phyloP scores from a whole-genome alignment of 2,888 invertebrate species.

The Drosophila suboccidentalis region DNA sequence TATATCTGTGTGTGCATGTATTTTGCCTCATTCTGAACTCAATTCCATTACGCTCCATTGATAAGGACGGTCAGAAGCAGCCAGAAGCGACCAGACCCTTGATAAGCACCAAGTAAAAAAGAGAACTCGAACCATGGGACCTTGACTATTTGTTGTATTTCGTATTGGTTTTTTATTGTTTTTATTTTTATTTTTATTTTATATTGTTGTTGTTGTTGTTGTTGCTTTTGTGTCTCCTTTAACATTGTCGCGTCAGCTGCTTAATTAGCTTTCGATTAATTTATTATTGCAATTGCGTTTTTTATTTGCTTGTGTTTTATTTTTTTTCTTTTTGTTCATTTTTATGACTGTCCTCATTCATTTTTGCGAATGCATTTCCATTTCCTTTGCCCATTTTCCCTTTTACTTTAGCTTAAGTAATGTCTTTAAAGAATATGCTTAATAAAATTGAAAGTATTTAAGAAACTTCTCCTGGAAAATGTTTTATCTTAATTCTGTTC shows the following conservation, averaged over 20 bases:
- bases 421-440: not conserved
- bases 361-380: slow-evolving; percentile 2
- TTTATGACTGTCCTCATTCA: slow-evolving; percentile 1
- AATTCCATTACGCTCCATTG: slow-evolving; percentile 56
- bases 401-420: not conserved
- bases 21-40: slow-evolving; percentile 45
- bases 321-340: not conserved
- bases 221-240: slow-evolving; percentile 32
- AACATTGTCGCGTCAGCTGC: slow-evolving; percentile 66
- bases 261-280: slow-evolving; percentile 76
- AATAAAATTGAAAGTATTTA: not conserved
- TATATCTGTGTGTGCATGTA: not conserved
- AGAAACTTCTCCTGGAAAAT: not conserved
- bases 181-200: slow-evolving; percentile 14
- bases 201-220: slow-evolving; percentile 23
- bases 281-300: slow-evolving; percentile 43
- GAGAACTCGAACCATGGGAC: slow-evolving; percentile 51
- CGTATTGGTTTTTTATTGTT: slow-evolving; percentile 14
- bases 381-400: not conserved
- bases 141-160: slow-evolving; percentile 43
- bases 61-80: slow-evolving; percentile 61
- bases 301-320: slow-evolving; percentile 3
- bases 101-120: slow-evolving; percentile 60
- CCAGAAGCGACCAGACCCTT: slow-evolving; percentile 62
- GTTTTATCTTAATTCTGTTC: not conserved